Base-by-base conservation (phyloP, 2,888 invertebrate genomes). In the Nysson spinosus region DNA sequence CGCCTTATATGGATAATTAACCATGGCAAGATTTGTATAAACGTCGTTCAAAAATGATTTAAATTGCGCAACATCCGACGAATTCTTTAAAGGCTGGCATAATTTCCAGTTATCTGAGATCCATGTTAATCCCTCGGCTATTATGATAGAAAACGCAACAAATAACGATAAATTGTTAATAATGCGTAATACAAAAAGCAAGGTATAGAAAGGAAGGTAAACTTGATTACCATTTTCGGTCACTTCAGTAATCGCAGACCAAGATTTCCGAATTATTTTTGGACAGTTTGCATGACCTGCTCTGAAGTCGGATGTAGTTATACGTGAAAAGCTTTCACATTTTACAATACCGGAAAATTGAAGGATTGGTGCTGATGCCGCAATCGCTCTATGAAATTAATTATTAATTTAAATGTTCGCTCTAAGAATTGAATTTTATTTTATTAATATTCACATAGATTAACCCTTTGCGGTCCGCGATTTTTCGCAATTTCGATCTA, bases 1-100 rank as follows among this genome's bases (percentile, higher is more conserved):
- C 0, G 94, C 91, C 0, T 93, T 88, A 85, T 97, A 99, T 0
- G 99, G 98, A 87, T 99, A 99, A 88, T 99, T 95, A 11, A 94
- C 93, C 98, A 98, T 98, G 0, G 97, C 97, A 68, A 98, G 86
- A 78, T 94, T 93, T 5, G 90, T 91, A 84, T 94, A 96, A 71
- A 94, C 90, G 63, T 93, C 91, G 24, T 88, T 83, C 1, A 98
- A 87, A 90, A 93, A 97, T 32, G 91, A 90, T 68, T 94, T 89
- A 9, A 97, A 88, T 0, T 74, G 77, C 0, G 87, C 78, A 0
- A 92, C 82, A 76, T 93, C 91, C 0, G 87, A 87, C 0, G 88
- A 75, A 43, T 89, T 91, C 71, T 91, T 91, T 7, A 96, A 80
- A 0, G 93, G 90, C 12, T 89, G 88, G 82, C 98, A 98, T 1